A percentile compares a stretch with the other conserved stretches of the same genome.
These are phyloP conservation scores for Allolobophora icterica DNA, from an alignment of 2,888 invertebrate genomes.

Conservation along the genomic window DNA sequence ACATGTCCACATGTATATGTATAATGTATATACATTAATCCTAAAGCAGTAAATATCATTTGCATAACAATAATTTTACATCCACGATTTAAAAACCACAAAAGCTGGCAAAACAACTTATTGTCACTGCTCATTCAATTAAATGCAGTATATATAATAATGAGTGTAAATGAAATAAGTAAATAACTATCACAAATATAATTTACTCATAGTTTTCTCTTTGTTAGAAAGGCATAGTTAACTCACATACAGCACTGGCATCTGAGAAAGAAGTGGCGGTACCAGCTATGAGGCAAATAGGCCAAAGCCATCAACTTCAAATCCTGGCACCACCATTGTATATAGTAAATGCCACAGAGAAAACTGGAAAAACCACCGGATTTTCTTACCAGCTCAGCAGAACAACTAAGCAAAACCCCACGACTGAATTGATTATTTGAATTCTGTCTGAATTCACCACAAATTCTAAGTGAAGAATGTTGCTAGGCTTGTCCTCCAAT, in stretches of 20 bases:
- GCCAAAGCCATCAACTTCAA: not conserved
- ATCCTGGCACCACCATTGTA: not conserved
- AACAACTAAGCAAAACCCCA: not conserved
- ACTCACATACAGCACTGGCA: not conserved
- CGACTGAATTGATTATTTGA: not conserved
- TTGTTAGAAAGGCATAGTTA: too few species aligned
- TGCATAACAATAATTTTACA: not conserved
- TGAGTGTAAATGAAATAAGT: not conserved
- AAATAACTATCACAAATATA: not conserved
- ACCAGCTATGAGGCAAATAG: not conserved
- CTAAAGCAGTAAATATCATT: not conserved
- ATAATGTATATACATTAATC: not conserved
- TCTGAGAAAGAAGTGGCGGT: not conserved
- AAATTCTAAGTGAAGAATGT: not conserved
- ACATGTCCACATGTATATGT: not conserved
- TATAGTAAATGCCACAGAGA: not conserved
- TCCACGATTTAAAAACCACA: not conserved
- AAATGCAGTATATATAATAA: not conserved
- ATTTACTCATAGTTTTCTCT: not conserved
- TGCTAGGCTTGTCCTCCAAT: conserved; percentile 46
- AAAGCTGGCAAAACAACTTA: not conserved
- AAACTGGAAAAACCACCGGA: not conserved
- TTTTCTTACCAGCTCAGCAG: not conserved
- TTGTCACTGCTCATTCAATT: not conserved
- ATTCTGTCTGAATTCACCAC: not conserved